phyloP scores from a whole-genome alignment of 2,113 vertebrate species.

The Ophiodon elongatus region DNA sequence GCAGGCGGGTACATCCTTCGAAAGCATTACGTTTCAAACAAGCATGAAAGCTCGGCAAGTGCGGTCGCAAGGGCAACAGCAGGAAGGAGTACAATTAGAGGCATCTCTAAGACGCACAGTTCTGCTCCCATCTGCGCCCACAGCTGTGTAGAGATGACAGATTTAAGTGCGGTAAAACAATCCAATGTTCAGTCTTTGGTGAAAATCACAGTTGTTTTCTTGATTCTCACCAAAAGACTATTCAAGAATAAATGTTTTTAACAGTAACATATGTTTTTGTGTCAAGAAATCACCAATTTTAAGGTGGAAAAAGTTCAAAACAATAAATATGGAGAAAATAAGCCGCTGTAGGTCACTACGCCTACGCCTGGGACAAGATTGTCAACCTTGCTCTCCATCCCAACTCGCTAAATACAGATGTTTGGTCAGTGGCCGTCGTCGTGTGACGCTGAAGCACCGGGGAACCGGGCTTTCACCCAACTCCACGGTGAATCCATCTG shows the following conservation, averaged over 20 bases:
- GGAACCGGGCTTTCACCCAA: neutral
- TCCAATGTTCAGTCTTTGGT: neutral
- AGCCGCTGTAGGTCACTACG: no score
- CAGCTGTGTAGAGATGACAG: neutral
- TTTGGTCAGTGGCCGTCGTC: neutral
- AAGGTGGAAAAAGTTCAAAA: neutral
- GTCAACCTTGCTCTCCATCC: neutral
- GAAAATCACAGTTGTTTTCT: neutral
- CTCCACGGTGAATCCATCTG: neutral
- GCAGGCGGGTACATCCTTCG: conserved; percentile 16
- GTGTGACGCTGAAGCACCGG: no score
- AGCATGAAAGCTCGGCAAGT: conserved; percentile 11
- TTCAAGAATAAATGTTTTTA: neutral
- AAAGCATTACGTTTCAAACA: conserved; percentile 22
- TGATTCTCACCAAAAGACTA: neutral
- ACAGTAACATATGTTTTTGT: neutral
- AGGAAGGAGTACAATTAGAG: neutral
- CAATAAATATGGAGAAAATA: neutral
- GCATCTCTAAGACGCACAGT: neutral
- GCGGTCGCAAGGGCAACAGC: neutral
- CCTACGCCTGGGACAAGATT: no score
- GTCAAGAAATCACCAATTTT: neutral
- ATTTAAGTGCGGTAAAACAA: neutral
- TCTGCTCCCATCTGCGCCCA: neutral
- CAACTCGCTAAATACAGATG: neutral